phyloP scores from a whole-genome alignment of 2,888 invertebrate species.

The Calameuta filiformis region DNA sequence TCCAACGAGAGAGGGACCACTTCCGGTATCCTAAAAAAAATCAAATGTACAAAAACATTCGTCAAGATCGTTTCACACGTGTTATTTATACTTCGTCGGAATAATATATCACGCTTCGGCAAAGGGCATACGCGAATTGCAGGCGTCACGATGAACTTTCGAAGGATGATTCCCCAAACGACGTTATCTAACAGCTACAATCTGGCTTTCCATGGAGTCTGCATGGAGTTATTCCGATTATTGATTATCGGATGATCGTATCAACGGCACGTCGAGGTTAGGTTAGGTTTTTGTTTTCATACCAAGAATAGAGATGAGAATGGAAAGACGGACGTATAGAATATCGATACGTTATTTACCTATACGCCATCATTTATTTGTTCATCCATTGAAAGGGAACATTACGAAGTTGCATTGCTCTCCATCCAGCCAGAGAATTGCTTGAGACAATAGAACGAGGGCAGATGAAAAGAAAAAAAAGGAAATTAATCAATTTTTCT shows the following conservation, averaged over 20 bases:
- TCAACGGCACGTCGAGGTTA: background rate
- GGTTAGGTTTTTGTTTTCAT: background rate
- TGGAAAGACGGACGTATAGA: background rate
- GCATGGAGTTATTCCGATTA: background rate
- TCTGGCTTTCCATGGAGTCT: background rate
- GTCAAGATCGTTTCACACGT: background rate
- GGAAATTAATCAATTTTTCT: background rate
- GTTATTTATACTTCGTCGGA: background rate
- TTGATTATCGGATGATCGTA: background rate
- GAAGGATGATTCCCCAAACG: background rate
- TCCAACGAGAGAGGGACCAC: background rate
- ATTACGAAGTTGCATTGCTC: background rate
- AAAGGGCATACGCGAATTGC: background rate
- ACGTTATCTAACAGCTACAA: background rate
- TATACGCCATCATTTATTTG: background rate
- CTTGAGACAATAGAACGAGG: background rate
- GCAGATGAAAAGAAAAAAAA: background rate
- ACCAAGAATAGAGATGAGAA: background rate
- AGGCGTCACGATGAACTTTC: background rate
- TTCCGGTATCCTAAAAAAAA: background rate
- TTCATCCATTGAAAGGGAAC: background rate
- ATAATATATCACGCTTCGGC: background rate
- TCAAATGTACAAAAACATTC: background rate
- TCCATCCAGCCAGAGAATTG: background rate
- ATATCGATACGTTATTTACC: background rate